phyloP scores from a whole-genome alignment of 2,797 vertebrate genomes.

The Calcarius lapponicus region DNA sequence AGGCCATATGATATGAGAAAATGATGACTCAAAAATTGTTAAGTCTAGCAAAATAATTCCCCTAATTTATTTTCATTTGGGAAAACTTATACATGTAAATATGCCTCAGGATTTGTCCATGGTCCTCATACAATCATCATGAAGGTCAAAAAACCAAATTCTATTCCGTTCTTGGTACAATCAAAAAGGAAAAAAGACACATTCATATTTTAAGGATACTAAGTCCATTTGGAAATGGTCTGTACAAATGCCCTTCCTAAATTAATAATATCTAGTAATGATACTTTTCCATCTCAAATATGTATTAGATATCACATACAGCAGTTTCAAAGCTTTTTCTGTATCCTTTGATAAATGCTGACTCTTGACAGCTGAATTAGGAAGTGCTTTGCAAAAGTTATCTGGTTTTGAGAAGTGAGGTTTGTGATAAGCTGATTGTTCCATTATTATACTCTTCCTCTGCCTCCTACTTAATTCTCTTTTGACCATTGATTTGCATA shows the following conservation, averaged over 20 bases:
- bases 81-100: not conserved
- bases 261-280: not conserved
- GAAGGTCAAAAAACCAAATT: not conserved
- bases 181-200: not conserved
- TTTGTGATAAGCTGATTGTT: slow-evolving; percentile 42
- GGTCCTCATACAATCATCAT: not conserved
- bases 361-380: slow-evolving; percentile 12
- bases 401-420: slow-evolving; percentile 1
- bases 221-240: not conserved
- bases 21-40: not conserved
- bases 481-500: slow-evolving; percentile 63
- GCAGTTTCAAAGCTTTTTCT: not conserved
- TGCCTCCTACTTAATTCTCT: slow-evolving; percentile 15
- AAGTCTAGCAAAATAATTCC: not conserved
- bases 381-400: not conserved
- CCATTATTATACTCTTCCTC: slow-evolving; percentile 17
- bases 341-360: slow-evolving; percentile 47
- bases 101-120: not conserved
- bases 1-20: not conserved
- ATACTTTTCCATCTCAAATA: not conserved
- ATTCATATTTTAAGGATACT: not conserved
- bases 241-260: not conserved
- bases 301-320: not conserved
- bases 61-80: not conserved
- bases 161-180: not conserved